Evolutionary conservation across 1,140 invertebrate genomes (phyloP), one percentile per base, ranked within the genome.

Genomic region (Ooceraea biroi): DNA sequence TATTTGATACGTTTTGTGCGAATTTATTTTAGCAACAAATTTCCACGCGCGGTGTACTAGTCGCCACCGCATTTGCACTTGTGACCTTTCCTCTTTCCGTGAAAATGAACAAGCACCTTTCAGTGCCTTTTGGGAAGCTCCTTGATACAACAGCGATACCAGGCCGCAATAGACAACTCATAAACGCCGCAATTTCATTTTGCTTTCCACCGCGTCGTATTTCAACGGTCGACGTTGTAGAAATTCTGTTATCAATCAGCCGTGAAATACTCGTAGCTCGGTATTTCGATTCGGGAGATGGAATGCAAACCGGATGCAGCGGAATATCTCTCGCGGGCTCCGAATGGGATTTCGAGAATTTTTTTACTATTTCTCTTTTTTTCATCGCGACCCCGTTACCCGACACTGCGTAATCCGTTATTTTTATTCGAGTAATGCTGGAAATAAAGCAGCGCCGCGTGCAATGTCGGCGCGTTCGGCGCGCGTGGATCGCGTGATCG

Each of bases 201-300:
- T 41, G 46, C 74, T 77, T 77, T 66, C 61, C 65, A 66, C 66
- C 74, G 50, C 60, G 36, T 77, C 61, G 22, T 66, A 66, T 77
- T 77, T 77, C 74, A 77, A 77, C 46, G 30, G 60, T 19, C 52
- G 52, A 27, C 46, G 61, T 66, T 66, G 63, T 66, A 77, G 74
- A 66, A 77, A 66, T 77, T 77, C 74, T 77, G 74, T 60, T 77
- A 77, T 77, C 74, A 77, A 77, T 77, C 74, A 77, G 74, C 74
- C 60, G 61, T 52, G 60, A 77, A 77, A 77, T 77, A 66, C 74
- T 66, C 58, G 50, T 50, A 50, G 27, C 73, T 12, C 60, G 60
- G 46, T 77, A 77, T 77, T 60, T 66, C 60, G 74, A 77, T 77
- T 52, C 74, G 60, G 60, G 36, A 50, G 52, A 77, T 66, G 74